Conservation (phyloP, 37 sponge, comb jelly and placozoan genomes). For the Theonella swinhoei region DNA sequence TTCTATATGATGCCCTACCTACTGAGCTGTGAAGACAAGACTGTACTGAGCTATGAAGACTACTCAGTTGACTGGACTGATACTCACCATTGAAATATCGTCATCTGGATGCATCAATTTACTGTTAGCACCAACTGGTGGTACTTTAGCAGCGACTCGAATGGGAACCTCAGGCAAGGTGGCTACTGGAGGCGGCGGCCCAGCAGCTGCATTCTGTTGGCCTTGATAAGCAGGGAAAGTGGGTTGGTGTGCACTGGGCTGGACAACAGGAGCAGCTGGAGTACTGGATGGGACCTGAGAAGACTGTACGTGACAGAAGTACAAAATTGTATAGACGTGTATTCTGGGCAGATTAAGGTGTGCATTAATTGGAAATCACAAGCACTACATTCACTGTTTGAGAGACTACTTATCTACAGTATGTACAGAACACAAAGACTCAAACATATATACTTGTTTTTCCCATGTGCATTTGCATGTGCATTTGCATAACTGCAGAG, state of each 20-base stretch:
- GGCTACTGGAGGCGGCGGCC: constrained; percentile 1
- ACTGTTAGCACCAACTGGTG: constrained; percentile 62
- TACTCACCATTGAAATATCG: constrained; percentile 92
- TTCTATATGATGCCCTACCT: too few relatives aligned
- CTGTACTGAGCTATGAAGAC: too few relatives aligned
- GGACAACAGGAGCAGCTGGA: neutral
- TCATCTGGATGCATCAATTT: constrained; percentile 90
- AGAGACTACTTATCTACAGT: too few relatives aligned
- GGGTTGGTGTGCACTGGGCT: constrained; percentile 25
- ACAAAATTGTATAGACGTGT: too few relatives aligned
- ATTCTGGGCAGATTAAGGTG: too few relatives aligned
- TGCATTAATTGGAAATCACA: too few relatives aligned
- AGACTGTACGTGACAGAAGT: neutral
- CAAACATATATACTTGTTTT: neutral
- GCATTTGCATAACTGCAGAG: too few relatives aligned
- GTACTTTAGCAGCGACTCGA: constrained; percentile 42
- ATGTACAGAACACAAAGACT: neutral
- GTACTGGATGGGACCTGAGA: neutral
- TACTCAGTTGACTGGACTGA: neutral
- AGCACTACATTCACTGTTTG: too few relatives aligned
- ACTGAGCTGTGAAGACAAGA: too few relatives aligned
- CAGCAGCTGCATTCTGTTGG: neutral
- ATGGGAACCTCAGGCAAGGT: constrained; percentile 15
- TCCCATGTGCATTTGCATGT: too few relatives aligned
- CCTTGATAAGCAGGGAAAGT: constrained; percentile 64